Evolutionary conservation across 2,113 vertebrate genomes (phyloP).

Genomic region (Sinosuthora webbiana): DNA sequence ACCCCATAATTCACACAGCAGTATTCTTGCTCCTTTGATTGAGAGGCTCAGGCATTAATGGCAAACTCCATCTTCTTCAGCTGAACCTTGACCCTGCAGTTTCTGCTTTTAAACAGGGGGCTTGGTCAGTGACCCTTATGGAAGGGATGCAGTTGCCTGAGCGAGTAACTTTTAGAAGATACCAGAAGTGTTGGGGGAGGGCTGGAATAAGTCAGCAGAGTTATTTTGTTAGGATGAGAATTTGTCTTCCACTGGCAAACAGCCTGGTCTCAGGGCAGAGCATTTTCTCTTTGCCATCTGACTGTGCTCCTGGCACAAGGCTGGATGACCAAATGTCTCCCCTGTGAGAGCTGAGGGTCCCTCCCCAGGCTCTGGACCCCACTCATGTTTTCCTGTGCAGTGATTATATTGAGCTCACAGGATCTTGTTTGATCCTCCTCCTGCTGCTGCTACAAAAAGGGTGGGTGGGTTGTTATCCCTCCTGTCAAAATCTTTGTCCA

Average conservation of each 20-base stretch:
- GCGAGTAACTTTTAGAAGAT: not conserved
- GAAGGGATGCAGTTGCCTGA: not conserved
- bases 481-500: conserved; percentile 44
- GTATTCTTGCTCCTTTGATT: not conserved
- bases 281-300: not conserved
- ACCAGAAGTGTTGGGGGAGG: not conserved
- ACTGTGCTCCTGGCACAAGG: not conserved
- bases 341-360: not conserved
- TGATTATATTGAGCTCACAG: not conserved
- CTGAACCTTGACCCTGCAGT: not conserved
- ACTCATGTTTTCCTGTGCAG: not conserved
- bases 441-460: conserved; percentile 17
- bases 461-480: conserved; percentile 20
- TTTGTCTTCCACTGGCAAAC: not conserved
- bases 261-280: not conserved
- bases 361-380: not conserved
- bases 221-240: not conserved
- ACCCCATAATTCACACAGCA: not conserved
- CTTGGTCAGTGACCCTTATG: not conserved
- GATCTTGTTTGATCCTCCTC: not conserved
- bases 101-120: not conserved
- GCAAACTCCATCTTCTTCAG: not conserved
- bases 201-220: not conserved
- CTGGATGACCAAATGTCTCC: not conserved
- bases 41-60: not conserved